Evolutionary conservation across 2,797 vertebrate species (phyloP).

Genomic region (Coccyzus lansbergi): DNA sequence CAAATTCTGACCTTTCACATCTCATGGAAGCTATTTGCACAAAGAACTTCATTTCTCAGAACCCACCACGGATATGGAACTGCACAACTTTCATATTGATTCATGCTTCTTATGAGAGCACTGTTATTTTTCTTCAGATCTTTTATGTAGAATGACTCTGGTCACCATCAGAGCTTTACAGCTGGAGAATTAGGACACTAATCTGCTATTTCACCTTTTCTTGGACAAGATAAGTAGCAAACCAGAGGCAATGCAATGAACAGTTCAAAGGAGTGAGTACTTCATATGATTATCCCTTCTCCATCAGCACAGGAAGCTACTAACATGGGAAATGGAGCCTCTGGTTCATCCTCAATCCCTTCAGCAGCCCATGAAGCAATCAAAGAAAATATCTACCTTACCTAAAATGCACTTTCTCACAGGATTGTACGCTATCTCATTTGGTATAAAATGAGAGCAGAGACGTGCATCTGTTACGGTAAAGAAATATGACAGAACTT

Average conservation of each 20-base stretch:
- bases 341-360: background rate
- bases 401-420: background rate
- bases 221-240: background rate
- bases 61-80: background rate
- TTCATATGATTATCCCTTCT: background rate
- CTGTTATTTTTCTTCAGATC: background rate
- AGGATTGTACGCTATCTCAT: background rate
- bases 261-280: rapidly evolving
- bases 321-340: background rate
- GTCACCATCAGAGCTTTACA: background rate
- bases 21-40: background rate
- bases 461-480: background rate
- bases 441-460: background rate
- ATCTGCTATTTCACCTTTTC: background rate
- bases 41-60: background rate
- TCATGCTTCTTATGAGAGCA: rapidly evolving
- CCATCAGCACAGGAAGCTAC: background rate
- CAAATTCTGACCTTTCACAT: background rate
- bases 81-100: background rate
- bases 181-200: background rate
- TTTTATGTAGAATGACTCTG: background rate
- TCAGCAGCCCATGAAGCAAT: background rate
- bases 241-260: background rate
- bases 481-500: background rate
- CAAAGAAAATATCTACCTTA: background rate